A percentile compares a stretch with the other conserved stretches of the same genome.
These are phyloP conservation scores for Scaeva pyrastri DNA, from an alignment of 2,888 invertebrate species.

Conservation along the genomic window DNA sequence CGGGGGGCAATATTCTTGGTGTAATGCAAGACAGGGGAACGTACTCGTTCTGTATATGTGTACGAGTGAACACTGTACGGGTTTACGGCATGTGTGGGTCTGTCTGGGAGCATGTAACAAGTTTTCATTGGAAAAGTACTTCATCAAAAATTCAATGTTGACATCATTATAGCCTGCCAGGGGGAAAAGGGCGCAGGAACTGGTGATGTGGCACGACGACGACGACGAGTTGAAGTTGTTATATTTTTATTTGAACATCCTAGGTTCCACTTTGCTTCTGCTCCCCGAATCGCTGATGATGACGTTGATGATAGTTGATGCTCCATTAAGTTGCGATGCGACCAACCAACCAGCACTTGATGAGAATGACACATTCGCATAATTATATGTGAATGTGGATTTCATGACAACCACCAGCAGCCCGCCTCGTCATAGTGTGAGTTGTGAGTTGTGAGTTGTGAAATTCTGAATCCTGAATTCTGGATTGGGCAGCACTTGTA, in stretches of 20 bases:
- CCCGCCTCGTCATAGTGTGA: not conserved
- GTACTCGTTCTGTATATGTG: not conserved
- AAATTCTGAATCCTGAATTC: slow-evolving; percentile 17
- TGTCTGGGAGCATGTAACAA: slow-evolving; percentile 53
- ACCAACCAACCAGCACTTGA: slow-evolving; percentile 73
- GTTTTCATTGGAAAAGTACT: slow-evolving; percentile 61
- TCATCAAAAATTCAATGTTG: slow-evolving; percentile 75
- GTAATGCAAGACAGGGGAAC: slow-evolving; percentile 40
- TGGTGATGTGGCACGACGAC: not conserved
- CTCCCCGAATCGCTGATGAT: slow-evolving; percentile 35
- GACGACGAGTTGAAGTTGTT: slow-evolving; percentile 40
- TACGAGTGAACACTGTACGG: no score
- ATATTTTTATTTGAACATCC: slow-evolving; percentile 57
- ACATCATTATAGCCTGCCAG: slow-evolving; percentile 66
- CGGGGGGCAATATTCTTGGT: slow-evolving; percentile 12
- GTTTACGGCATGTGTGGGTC: slow-evolving; percentile 27
- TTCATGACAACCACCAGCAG: slow-evolving; percentile 50
- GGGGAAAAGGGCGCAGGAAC: not conserved
- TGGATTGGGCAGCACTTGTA: slow-evolving; percentile 66
- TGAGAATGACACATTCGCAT: slow-evolving; percentile 74
- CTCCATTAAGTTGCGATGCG: slow-evolving; percentile 74
- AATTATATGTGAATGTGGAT: slow-evolving; percentile 68
- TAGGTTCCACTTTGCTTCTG: slow-evolving; percentile 17
- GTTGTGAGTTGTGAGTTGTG: no score
- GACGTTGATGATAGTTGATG: slow-evolving; percentile 75